Percentiles rank a stretch among this genome's conserved stretches.
phyloP scores from a whole-genome alignment of 2,113 vertebrate genomes.

The Prolemur simus region DNA sequence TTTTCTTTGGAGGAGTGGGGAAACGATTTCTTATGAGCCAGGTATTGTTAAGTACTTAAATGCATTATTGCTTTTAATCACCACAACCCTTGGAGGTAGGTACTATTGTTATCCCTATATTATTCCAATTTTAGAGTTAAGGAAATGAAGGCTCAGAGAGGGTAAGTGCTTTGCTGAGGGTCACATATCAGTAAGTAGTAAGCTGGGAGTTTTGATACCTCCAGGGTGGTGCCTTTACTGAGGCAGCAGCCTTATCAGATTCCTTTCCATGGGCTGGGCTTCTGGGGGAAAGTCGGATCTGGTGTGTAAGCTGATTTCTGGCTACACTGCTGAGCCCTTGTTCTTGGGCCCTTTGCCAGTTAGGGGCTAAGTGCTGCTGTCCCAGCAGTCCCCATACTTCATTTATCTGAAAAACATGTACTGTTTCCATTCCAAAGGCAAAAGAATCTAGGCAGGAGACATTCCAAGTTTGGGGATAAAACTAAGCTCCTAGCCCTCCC shows the following conservation, averaged over 20 bases:
- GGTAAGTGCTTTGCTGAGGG: background rate
- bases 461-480: constrained; percentile 76
- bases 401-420: constrained; percentile 67
- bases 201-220: constrained; percentile 14
- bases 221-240: background rate
- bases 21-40: constrained; percentile 22
- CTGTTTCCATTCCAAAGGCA: constrained; percentile 76
- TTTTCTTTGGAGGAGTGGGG: constrained; percentile 25
- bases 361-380: constrained; percentile 56
- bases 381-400: constrained; percentile 45
- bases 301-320: constrained; percentile 49
- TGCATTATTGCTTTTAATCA: constrained; percentile 12
- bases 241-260: background rate
- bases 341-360: constrained; percentile 29
- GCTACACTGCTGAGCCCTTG: constrained; percentile 18
- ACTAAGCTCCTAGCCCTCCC: constrained; percentile 56
- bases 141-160: constrained; percentile 24
- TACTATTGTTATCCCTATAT: background rate
- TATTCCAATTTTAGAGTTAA: background rate
- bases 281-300: background rate
- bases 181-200: background rate
- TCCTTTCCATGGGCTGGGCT: background rate
- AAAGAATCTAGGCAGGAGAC: constrained; percentile 73
- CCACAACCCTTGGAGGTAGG: background rate
- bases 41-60: constrained; percentile 5